Evolutionary conservation across 2,797 vertebrate genomes (phyloP).

Genomic region (Cyclopterus lumpus): DNA sequence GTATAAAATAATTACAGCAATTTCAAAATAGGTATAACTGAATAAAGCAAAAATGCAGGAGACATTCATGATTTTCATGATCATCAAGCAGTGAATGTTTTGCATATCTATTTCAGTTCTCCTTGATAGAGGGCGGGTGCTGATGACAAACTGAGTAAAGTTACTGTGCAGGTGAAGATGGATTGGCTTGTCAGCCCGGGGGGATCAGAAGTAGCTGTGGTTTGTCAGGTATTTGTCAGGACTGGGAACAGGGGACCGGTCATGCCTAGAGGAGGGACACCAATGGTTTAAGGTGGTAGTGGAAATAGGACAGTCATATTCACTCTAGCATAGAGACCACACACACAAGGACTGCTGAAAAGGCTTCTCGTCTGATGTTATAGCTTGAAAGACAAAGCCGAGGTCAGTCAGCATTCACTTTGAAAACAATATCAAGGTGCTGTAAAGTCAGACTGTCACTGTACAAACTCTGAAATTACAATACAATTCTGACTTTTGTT

Average conservation of each 20-base stretch:
- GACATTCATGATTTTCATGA: conserved; percentile 41
- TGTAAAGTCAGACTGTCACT: conserved; percentile 34
- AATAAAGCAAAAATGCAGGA: conserved; percentile 15
- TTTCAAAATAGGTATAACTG: conserved; percentile 11
- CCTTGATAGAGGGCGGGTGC: conserved; percentile 75
- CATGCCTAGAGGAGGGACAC: conserved; percentile 60
- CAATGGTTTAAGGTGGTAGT: conserved; percentile 49
- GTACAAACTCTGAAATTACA: conserved; percentile 3
- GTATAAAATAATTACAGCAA: background rate
- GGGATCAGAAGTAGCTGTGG: conserved; percentile 71
- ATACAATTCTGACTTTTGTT: background rate
- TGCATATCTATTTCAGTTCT: conserved; percentile 73
- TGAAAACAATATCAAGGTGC: conserved; percentile 40
- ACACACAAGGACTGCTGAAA: conserved; percentile 61
- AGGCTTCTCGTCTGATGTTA: conserved; percentile 53
- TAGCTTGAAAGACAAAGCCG: conserved; percentile 56
- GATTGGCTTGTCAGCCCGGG: conserved; percentile 78
- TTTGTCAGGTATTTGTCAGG: conserved; percentile 79
- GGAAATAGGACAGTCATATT: conserved; percentile 66
- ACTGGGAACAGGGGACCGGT: conserved; percentile 72
- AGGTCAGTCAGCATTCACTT: conserved; percentile 30
- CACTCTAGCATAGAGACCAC: conserved; percentile 58
- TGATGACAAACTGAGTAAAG: conserved; percentile 70
- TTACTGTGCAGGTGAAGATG: conserved; percentile 73
- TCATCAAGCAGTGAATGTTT: conserved; percentile 52